Base-by-base conservation (phyloP, 2,113 vertebrate genomes). In the Ctenodactylus gundi region DNA sequence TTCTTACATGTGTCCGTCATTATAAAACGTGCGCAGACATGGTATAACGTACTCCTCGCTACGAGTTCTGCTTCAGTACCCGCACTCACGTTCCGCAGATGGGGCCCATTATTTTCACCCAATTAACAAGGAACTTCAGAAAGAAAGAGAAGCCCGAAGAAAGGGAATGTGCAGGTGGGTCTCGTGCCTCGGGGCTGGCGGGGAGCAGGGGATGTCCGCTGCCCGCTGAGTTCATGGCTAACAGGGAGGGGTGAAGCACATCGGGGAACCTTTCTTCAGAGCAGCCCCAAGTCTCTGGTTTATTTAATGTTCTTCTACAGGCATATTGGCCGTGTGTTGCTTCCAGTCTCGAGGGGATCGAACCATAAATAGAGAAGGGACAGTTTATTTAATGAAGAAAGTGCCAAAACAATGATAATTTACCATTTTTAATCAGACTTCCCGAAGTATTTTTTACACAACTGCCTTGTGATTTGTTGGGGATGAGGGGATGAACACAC, bases 371-470 rank as follows among this genome's bases (percentile, higher is more conserved):
- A 60, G 15, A 85, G 10, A 77, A 93, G 12, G 67, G 18, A 86
- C 23, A 29, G 49, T 44, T 95, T 97, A 86, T 17, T 46, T 92
- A 2, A 70, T n/a, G 14, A 82, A 2, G 68, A 34, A 67, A 39
- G 86, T 95, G 11, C 6, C 4, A 76, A 31, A 18, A 18, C 17
- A 90, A 91, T 80, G 25, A 3, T 41, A 85, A 82, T 51, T 62
- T 65, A 80, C 4, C 49, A 84, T 92, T 95, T 70, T 85, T 85
- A 82, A 55, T 62, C 51, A 96, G 94, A 41, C 7, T 88, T 96
- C 96, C n/a, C 94, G 67, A 95, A 88, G 13, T 23, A 2, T 88
- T 72, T 95, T 91, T 25, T 95, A 39, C 84, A 93, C 29, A 68
- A 27, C 64, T 39, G 39, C 53, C 4, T 60, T 76, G 58, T 81